A percentile compares a stretch with the other conserved stretches of the same genome.
phyloP scores from a whole-genome alignment of 2,797 vertebrate genomes.

The Danio choprae region DNA sequence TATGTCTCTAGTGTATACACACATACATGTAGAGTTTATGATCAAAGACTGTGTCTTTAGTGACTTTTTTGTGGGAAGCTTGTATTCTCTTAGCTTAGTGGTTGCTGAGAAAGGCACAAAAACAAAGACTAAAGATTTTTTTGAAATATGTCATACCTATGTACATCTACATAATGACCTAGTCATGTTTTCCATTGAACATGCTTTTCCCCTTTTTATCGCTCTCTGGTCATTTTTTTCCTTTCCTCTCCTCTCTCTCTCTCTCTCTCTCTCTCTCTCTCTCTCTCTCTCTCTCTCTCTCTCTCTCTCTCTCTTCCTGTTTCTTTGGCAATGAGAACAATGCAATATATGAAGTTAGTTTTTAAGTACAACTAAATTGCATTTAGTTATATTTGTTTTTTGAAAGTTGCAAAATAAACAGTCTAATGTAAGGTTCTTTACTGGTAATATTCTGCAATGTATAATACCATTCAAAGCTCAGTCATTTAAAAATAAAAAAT shows the following conservation, averaged over 20 bases:
- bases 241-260: not conserved
- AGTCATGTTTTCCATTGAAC: slow-evolving; percentile 3
- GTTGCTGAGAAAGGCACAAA: slow-evolving; percentile 6
- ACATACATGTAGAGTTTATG: slow-evolving; percentile 20
- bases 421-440: not conserved
- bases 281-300: not conserved
- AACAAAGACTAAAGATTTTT: not conserved
- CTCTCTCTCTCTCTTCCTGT: slow-evolving; percentile 27
- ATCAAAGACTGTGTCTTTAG: slow-evolving; percentile 17
- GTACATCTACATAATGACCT: not conserved
- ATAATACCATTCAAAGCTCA: not conserved
- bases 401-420: not conserved
- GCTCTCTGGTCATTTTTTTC: slow-evolving; percentile 3
- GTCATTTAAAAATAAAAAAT: not conserved
- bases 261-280: not conserved
- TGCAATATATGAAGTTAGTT: not conserved
- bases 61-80: not conserved
- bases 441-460: not conserved
- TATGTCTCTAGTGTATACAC: not conserved
- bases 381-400: slow-evolving; percentile 1
- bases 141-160: slow-evolving; percentile 9
- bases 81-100: not conserved
- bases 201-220: not conserved
- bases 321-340: slow-evolving; percentile 1
- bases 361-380: not conserved